Evolutionary conservation across 2,797 vertebrate species (phyloP), one percentile per base, ranked within the genome.

Genomic region (Pelobates cultripes): DNA sequence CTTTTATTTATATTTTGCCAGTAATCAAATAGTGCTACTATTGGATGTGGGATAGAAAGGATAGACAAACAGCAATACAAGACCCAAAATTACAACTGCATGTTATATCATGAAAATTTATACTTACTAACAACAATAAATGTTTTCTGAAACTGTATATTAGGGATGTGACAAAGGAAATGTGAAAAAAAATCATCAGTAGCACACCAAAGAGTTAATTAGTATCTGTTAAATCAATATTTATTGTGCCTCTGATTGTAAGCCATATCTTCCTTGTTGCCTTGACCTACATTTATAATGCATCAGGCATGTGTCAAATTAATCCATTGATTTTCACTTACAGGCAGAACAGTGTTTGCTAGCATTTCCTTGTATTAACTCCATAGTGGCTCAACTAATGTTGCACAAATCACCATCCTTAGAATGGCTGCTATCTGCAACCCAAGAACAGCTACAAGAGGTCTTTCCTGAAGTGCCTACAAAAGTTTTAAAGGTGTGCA

Each of bases 361-460:
- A 80, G 86, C 89, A 82, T 99, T 99, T 87, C 97, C 97, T 2
- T 94, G 92, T 87, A 86, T 98, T 75, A 98, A 94, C 86, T 95
- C 96, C 75, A 85, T 98, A 85, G 95, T 97, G 77, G 91, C 95
- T 87, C 97, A 97, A 87, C 88, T 96, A 7, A 97, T 99, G 96
- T 85, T 99, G 85, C 93, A 78, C 79, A 95, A 92, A 89, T 92
- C 86, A 5, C 89, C 91, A 1, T 94, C 95, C 0, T 41, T 97
- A 84, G 90, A 89, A 28, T 95, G 91, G 90, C 90, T 98, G 70
- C 89, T 98, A 85, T 86, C 86, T 85, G 94, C 96, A 82, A 88
- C 93, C 4, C 85, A 93, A 77, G 51, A 90, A 75, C 92, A 97
- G 86, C 94, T 99, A 70, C 87, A 91, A 77, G 86, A 94, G 82